These are phyloP conservation scores for Apamea anceps DNA, from an alignment of 2,888 invertebrate species.

Conservation along the genomic window DNA sequence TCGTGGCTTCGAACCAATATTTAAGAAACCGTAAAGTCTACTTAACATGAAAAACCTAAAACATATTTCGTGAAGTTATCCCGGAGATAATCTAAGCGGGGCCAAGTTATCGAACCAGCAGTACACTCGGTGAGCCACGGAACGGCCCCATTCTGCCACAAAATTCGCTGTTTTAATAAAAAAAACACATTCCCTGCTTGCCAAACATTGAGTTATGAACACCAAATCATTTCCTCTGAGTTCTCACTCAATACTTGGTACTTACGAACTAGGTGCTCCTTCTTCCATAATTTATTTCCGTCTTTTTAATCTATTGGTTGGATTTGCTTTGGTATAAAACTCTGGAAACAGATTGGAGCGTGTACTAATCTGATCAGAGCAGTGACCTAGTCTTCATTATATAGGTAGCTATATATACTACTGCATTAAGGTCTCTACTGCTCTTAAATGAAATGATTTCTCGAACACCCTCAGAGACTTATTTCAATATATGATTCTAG, in stretches of 20 bases:
- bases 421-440: not conserved
- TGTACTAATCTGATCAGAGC: slow-evolving; percentile 9
- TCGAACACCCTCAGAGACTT: not conserved
- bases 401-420: not conserved
- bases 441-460: not conserved
- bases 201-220: slow-evolving; percentile 50
- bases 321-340: slow-evolving; percentile 7
- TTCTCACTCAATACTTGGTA: slow-evolving; percentile 18
- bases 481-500: not conserved
- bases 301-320: slow-evolving; percentile 19
- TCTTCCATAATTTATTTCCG: slow-evolving; percentile 21
- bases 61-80: slow-evolving; percentile 48
- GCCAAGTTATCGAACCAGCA: slow-evolving; percentile 44
- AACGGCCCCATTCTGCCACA: slow-evolving; percentile 44
- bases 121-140: slow-evolving; percentile 25
- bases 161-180: slow-evolving; percentile 61
- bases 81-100: slow-evolving; percentile 39
- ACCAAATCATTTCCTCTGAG: slow-evolving; percentile 51
- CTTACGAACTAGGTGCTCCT: not conserved
- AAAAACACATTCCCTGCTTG: slow-evolving; percentile 54
- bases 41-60: slow-evolving; percentile 35
- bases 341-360: slow-evolving; percentile 13
- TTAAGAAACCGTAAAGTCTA: slow-evolving; percentile 35
- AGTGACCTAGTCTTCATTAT: slow-evolving; percentile 2
- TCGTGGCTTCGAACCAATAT: slow-evolving; percentile 29